phyloP scores from a whole-genome alignment of 2,888 invertebrate genomes.

The Sphaerophoria rueppellii region DNA sequence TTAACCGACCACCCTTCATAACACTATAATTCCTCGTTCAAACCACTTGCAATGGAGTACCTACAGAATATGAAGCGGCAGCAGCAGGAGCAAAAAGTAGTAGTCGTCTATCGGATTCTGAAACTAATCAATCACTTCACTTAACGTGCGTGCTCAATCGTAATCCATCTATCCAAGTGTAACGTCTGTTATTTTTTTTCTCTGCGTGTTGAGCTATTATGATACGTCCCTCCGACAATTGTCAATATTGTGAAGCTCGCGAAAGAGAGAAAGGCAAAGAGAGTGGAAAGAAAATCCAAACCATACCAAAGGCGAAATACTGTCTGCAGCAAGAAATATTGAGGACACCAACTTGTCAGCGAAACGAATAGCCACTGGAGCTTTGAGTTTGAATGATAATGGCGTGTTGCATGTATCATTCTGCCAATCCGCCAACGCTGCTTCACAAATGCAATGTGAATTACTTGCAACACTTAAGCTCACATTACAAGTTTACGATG shows the following conservation, averaged over 20 bases:
- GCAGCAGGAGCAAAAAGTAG: not conserved
- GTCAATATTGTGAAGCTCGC: not conserved
- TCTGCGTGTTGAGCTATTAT: not conserved
- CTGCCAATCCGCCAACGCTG: not conserved
- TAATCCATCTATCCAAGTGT: conserved; percentile 67
- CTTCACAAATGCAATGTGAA: conserved; percentile 19
- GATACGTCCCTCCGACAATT: not conserved
- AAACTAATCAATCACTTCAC: conserved; percentile 65
- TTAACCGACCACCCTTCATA: conserved; percentile 34
- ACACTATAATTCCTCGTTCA: not conserved
- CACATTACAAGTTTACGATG: conserved; percentile 8
- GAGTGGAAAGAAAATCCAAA: conserved; percentile 43
- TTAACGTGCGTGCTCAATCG: conserved; percentile 62
- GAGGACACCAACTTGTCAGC: conserved; percentile 61
- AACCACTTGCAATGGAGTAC: conserved; percentile 33
- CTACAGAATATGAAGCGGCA: not conserved
- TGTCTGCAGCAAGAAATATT: conserved; percentile 43
- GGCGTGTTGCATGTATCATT: not conserved
- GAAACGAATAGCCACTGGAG: conserved; percentile 8
- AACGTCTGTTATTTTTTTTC: conserved; percentile 44
- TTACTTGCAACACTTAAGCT: conserved; percentile 46
- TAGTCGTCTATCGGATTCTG: conserved; percentile 34
- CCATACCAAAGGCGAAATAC: conserved; percentile 53
- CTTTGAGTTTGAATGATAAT: conserved; percentile 15
- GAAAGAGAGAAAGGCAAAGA: conserved; percentile 3